Conservation (phyloP, 92 coral and sea anemone species). For the Epizoanthus rinbou region DNA sequence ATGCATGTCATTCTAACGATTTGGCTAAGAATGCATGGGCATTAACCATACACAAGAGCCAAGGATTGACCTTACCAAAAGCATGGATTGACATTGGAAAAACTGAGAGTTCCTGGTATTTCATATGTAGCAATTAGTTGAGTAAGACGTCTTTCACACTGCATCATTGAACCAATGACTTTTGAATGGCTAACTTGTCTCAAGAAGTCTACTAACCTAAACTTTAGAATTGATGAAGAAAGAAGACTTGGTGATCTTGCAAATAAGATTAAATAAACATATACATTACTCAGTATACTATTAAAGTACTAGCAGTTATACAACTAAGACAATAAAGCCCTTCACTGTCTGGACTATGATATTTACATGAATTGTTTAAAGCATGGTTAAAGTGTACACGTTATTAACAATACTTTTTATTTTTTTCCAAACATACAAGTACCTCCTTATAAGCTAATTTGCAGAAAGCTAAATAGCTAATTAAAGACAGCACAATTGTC, state of each 20-base stretch:
- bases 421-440: no score
- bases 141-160: slow-evolving; percentile 38
- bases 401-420: no score
- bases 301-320: no score
- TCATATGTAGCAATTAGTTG: slow-evolving; percentile 47
- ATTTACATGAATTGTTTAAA: no score
- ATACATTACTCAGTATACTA: no score
- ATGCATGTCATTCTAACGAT: slow-evolving; percentile 49
- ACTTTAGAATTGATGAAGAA: slow-evolving; percentile 41
- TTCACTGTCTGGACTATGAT: no score
- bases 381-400: no score
- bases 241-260: slow-evolving; percentile 21
- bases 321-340: no score
- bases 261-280: neutral
- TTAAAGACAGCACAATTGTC: no score
- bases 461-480: no score
- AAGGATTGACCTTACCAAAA: slow-evolving; percentile 45
- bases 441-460: no score
- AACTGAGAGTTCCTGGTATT: slow-evolving; percentile 37
- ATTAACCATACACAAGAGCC: slow-evolving; percentile 45
- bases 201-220: slow-evolving; percentile 28
- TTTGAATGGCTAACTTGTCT: slow-evolving; percentile 44
- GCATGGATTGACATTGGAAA: slow-evolving; percentile 49
- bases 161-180: slow-evolving; percentile 46
- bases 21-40: slow-evolving; percentile 52